Evolutionary conservation across 1,140 invertebrate genomes (phyloP).

Genomic region (Philaenus spumarius): DNA sequence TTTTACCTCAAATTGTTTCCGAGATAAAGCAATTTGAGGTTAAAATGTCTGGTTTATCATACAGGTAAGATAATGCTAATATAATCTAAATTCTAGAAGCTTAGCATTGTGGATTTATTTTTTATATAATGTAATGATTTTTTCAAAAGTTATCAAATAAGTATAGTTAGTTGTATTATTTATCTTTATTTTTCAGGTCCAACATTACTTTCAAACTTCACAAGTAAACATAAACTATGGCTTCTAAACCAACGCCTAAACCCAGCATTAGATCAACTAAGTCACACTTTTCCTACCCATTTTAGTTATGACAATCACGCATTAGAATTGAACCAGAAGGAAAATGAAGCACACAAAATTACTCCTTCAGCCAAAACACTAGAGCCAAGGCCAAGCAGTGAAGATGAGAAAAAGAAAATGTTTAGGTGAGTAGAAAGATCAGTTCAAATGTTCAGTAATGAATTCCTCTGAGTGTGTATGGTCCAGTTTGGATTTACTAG

Average conservation of each 20-base stretch:
- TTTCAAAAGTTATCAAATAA: not conserved
- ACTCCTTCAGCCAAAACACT: too few relatives aligned
- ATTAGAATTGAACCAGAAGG: too few relatives aligned
- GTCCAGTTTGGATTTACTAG: too few relatives aligned
- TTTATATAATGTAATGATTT: not conserved
- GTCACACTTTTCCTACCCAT: too few relatives aligned
- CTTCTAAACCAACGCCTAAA: conserved; percentile 4
- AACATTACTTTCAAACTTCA: conserved; percentile 7
- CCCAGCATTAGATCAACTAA: conserved; percentile 1
- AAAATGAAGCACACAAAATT: too few relatives aligned
- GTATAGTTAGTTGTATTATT: not conserved
- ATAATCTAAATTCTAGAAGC: not conserved
- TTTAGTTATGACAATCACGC: too few relatives aligned
- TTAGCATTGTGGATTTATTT: not conserved
- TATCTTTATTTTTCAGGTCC: not conserved
- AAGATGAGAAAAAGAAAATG: conserved; percentile 34
- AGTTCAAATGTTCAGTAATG: too few relatives aligned
- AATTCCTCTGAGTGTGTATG: too few relatives aligned
- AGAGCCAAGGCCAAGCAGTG: conserved; percentile 24
- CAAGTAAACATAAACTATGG: conserved; percentile 13
- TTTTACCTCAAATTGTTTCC: too few relatives aligned
- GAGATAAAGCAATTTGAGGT: too few relatives aligned
- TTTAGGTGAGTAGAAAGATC: conserved; percentile 35
- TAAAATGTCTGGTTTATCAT: not conserved
- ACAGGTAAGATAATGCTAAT: not conserved